Conservation (phyloP, 2,888 invertebrate genomes). For the Diarsia dahlii region DNA sequence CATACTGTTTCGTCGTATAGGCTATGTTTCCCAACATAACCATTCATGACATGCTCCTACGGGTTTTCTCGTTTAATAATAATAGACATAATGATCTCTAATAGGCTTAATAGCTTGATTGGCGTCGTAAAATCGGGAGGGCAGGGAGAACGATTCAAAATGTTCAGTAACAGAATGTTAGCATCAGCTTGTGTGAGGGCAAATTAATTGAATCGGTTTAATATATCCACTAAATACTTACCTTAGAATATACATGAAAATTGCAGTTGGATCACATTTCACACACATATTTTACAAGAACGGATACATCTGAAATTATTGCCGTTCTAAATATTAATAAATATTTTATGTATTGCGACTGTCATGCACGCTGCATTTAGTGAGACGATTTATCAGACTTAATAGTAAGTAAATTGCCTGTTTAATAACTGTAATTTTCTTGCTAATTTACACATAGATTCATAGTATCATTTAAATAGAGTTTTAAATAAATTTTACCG, state of each 20-base stretch:
- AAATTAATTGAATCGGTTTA: conserved; percentile 79
- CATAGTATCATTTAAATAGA: conserved; percentile 21
- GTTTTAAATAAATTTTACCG: conserved; percentile 37
- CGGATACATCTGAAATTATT: conserved; percentile 10
- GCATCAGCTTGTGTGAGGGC: conserved; percentile 61
- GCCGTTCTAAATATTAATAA: conserved; percentile 35
- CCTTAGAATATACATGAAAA: conserved; percentile 8
- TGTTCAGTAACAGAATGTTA: conserved; percentile 38
- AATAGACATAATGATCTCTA: conserved; percentile 82
- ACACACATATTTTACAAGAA: conserved; percentile 5
- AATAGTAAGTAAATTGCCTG: conserved; percentile 15
- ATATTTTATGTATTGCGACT: not conserved
- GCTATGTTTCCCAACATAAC: conserved; percentile 72
- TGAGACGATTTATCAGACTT: conserved; percentile 13
- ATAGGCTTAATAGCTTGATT: conserved; percentile 84
- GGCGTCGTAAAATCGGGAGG: conserved; percentile 82
- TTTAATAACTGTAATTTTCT: conserved; percentile 54
- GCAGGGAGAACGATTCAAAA: conserved; percentile 55
- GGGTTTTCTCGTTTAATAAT: conserved; percentile 75
- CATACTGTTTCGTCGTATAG: conserved; percentile 36
- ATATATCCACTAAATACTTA: conserved; percentile 61
- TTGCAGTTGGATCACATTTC: conserved; percentile 17
- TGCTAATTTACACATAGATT: conserved; percentile 46
- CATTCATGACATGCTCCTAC: conserved; percentile 75
- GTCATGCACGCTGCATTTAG: conserved; percentile 26